Evolutionary conservation across 2,113 vertebrate genomes (phyloP).

Genomic region (Okapia johnstoni): DNA sequence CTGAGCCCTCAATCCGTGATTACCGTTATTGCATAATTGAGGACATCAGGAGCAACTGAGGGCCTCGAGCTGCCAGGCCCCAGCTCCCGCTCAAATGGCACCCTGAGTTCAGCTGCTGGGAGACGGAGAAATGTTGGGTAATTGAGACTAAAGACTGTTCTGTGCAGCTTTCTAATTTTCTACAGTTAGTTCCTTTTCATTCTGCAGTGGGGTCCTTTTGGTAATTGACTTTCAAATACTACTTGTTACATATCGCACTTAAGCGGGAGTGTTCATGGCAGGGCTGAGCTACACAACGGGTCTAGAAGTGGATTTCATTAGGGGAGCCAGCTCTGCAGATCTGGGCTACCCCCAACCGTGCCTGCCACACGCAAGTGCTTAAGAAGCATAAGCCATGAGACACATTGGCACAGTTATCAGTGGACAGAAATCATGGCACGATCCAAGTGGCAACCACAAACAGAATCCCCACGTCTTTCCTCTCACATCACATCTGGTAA

Average conservation of each 20-base stretch:
- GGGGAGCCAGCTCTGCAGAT: not conserved
- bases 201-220: constrained; percentile 43
- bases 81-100: not conserved
- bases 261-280: not conserved
- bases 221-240: constrained; percentile 42
- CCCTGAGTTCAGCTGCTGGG: not conserved
- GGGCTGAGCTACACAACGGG: not conserved
- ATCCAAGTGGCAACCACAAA: rapidly evolving
- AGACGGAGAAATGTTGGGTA: not conserved
- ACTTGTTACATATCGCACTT: constrained; percentile 16
- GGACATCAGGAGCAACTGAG: constrained; percentile 42
- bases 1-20: not conserved
- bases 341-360: not conserved
- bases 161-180: constrained; percentile 21
- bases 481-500: not conserved
- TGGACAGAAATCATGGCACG: rapidly evolving
- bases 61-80: not conserved
- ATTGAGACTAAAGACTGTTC: constrained; percentile 34
- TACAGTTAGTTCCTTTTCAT: constrained; percentile 21
- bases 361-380: not conserved
- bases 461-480: not conserved
- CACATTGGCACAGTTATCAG: rapidly evolving
- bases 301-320: not conserved
- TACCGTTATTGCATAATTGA: constrained; percentile 42
- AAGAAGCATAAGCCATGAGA: not conserved